Conservation (phyloP, 1,140 invertebrate species). For the Conus betulinus region DNA sequence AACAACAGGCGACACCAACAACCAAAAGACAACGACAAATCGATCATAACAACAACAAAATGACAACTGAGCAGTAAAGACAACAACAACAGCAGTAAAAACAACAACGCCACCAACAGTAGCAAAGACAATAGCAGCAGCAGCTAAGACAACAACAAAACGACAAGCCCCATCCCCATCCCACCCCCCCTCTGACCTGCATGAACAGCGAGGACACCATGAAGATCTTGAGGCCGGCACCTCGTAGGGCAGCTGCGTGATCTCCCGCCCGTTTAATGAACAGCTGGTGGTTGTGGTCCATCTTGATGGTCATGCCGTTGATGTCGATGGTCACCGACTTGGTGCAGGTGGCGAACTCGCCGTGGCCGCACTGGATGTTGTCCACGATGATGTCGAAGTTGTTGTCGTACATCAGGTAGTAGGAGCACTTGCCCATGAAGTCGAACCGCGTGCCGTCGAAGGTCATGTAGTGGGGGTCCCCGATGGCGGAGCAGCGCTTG, state of each 20-base stretch:
- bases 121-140: no score
- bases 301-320: constrained; percentile 53
- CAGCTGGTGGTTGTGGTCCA: constrained; percentile 65
- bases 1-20: no score
- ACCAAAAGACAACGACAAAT: no score
- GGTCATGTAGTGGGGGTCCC: constrained; percentile 90
- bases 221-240: constrained; percentile 80
- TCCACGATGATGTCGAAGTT: constrained; percentile 86
- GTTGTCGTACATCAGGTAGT: constrained; percentile 69
- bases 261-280: constrained; percentile 82
- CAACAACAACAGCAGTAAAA: no score
- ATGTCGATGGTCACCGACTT: constrained; percentile 81
- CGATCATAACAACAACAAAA: no score
- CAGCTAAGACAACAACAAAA: no score
- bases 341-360: constrained; percentile 83
- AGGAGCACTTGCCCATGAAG: constrained; percentile 45
- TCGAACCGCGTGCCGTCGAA: constrained; percentile 73
- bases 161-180: no score
- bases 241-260: constrained; percentile 82
- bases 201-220: constrained; percentile 82
- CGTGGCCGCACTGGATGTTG: constrained; percentile 31
- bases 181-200: constrained; percentile 59
- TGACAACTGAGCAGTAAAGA: no score
- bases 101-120: no score
- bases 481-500: constrained; percentile 84